Base-by-base conservation (phyloP, 2,113 vertebrate species). In the Cariama cristata region DNA sequence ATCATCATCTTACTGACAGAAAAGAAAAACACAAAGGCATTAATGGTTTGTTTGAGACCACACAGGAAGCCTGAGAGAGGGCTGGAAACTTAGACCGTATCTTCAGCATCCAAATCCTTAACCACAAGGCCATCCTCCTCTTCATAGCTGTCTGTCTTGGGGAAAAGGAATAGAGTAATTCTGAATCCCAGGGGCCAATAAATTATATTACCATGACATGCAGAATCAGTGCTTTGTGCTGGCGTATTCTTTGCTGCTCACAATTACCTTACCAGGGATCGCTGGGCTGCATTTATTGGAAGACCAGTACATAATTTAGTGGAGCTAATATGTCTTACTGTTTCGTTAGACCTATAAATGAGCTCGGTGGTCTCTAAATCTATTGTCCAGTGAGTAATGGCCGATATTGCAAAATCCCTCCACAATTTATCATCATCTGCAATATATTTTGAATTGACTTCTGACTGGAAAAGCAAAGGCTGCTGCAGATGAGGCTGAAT, bases 41-140 rank as follows among this genome's bases (percentile, higher is more conserved):
- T 97, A 96, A 95, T 88, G 91, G 77, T 62, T 97, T 96, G 77
- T 91, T 82, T 95, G 94, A 93, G 96, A 91, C 96, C 95, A 96
- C 94, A 96, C 97, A 97, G 93, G 95, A 97, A 97, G 94, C 93
- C 77, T 93, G 84, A 90, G 96, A 94, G 89, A 79, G 81, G 55
- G 55, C 28, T 93, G 87, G 80, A 95, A 97, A 92, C 89, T 76
- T 71, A 94, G 90, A 95, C 55, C 0, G 0, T 83, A 74, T 93
- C 93, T 95, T 93, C 89, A 94, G 63, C 81, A 88, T 96, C 96
- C 96, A 97, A 96, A 93, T 86, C 91, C 87, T 95, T 93, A 97
- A 97, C 96, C 96, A 90, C 95, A 96, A 95, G 74, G 55, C 91
- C 96, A 97, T 97, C 95, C 85, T 96, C 87, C 87, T 95, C 96